These are phyloP conservation scores for Dendrolimus pini DNA, from an alignment of 2,888 invertebrate genomes.

Conservation along the genomic window DNA sequence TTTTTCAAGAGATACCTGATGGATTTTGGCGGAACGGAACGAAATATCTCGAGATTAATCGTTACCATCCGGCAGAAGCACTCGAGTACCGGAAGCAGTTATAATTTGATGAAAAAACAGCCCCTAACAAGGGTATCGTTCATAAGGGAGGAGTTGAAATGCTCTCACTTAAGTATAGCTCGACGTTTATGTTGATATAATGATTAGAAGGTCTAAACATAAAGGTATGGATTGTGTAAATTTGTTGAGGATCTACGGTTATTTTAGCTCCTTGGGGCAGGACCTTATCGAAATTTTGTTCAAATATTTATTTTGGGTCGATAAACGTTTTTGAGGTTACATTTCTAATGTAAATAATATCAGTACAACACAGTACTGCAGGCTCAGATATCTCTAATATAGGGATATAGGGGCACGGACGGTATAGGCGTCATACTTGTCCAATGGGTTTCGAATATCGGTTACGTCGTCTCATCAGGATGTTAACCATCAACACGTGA, in stretches of 20 bases:
- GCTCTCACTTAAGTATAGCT: background rate
- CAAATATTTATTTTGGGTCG: background rate
- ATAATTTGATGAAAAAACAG: conserved; percentile 42
- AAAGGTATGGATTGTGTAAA: background rate
- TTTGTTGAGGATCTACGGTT: background rate
- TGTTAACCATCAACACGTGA: too few relatives aligned
- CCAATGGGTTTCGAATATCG: too few relatives aligned
- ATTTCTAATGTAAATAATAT: too few relatives aligned
- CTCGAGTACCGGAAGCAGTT: conserved; percentile 52
- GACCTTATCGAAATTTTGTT: background rate
- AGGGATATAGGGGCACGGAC: too few relatives aligned
- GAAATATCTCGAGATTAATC: conserved; percentile 43
- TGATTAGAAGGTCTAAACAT: background rate
- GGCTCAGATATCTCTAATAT: too few relatives aligned
- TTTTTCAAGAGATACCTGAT: background rate
- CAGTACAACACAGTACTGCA: too few relatives aligned
- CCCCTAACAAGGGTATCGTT: conserved; percentile 27
- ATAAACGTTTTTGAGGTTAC: too few relatives aligned
- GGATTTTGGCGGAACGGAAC: conserved; percentile 8
- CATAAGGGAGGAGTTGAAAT: conserved; percentile 8
- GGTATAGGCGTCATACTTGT: too few relatives aligned
- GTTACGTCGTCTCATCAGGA: too few relatives aligned
- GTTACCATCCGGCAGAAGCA: conserved; percentile 48
- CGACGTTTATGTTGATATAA: background rate
- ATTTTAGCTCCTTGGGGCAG: background rate